A percentile compares a stretch with the other conserved stretches of the same genome.
These are phyloP conservation scores for Melopsittacus undulatus DNA, from an alignment of 2,797 vertebrate species.

Conservation along the genomic window DNA sequence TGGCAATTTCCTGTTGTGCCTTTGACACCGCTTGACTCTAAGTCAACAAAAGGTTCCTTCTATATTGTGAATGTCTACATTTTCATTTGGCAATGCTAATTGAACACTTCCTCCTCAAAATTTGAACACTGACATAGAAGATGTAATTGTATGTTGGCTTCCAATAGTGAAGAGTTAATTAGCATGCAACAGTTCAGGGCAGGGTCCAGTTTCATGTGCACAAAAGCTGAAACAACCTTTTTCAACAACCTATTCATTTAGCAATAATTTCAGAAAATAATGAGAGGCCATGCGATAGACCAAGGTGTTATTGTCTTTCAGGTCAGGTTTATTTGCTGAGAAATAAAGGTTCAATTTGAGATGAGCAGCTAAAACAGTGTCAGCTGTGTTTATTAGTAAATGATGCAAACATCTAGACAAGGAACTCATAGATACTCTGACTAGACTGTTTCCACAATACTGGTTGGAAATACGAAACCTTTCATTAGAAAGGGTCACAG, in stretches of 20 bases:
- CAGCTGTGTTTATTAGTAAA: slow-evolving; percentile 63
- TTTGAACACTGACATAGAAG: slow-evolving; percentile 31
- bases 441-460: slow-evolving; percentile 45
- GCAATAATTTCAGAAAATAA: slow-evolving; percentile 52
- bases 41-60: slow-evolving; percentile 68
- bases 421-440: slow-evolving; percentile 23
- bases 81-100: slow-evolving; percentile 66
- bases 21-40: slow-evolving; percentile 60
- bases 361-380: slow-evolving; percentile 41
- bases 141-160: slow-evolving; percentile 48
- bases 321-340: slow-evolving; percentile 61
- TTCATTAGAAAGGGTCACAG: slow-evolving; percentile 22
- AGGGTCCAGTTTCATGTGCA: slow-evolving; percentile 11
- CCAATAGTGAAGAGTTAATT: slow-evolving; percentile 60
- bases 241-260: not conserved
- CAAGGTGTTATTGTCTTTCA: slow-evolving; percentile 41
- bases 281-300: not conserved
- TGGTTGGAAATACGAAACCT: slow-evolving; percentile 11
- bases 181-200: slow-evolving; percentile 5
- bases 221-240: slow-evolving; percentile 3
- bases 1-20: slow-evolving; percentile 69
- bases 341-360: slow-evolving; percentile 50
- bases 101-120: slow-evolving; percentile 57
- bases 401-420: slow-evolving; percentile 37
- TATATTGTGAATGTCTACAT: slow-evolving; percentile 17